A percentile compares a stretch with the other conserved stretches of the same genome.
phyloP scores from a whole-genome alignment of 2,888 invertebrate genomes.

The Colostygia pectinataria region DNA sequence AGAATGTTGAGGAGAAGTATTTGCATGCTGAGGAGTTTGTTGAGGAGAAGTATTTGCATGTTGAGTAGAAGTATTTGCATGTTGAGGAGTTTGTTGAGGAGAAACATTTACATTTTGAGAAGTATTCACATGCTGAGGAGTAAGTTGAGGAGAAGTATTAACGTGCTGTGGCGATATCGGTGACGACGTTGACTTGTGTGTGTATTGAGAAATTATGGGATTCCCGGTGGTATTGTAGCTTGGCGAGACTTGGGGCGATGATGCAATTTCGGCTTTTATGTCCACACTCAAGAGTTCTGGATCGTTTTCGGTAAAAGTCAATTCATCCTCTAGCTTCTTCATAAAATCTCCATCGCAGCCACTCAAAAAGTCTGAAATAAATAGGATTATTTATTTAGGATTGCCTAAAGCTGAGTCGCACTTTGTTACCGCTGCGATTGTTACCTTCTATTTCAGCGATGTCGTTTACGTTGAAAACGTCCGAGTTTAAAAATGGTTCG shows the following conservation, averaged over 20 bases:
- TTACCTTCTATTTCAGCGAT: constrained; percentile 88
- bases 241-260: constrained; percentile 61
- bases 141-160: constrained; percentile 2
- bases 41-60: no score
- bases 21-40: constrained; percentile 40
- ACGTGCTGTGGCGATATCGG: constrained; percentile 35
- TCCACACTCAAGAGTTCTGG: constrained; percentile 59
- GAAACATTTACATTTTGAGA: no score
- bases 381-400: constrained; percentile 1
- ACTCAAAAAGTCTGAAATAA: constrained; percentile 82
- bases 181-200: constrained; percentile 46
- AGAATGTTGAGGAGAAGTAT: constrained; percentile 7
- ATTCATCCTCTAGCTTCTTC: constrained; percentile 74
- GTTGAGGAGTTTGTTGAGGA: no score
- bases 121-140: no score
- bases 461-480: constrained; percentile 86
- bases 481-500: constrained; percentile 70
- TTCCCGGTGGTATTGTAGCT: constrained; percentile 60
- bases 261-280: constrained; percentile 53
- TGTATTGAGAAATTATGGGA: constrained; percentile 69
- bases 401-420: neutral
- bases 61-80: no score
- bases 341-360: constrained; percentile 87
- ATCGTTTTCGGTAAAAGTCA: constrained; percentile 63
- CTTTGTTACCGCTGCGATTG: neutral